phyloP scores from a whole-genome alignment of 2,797 vertebrate genomes.

The Bovichtus variegatus region DNA sequence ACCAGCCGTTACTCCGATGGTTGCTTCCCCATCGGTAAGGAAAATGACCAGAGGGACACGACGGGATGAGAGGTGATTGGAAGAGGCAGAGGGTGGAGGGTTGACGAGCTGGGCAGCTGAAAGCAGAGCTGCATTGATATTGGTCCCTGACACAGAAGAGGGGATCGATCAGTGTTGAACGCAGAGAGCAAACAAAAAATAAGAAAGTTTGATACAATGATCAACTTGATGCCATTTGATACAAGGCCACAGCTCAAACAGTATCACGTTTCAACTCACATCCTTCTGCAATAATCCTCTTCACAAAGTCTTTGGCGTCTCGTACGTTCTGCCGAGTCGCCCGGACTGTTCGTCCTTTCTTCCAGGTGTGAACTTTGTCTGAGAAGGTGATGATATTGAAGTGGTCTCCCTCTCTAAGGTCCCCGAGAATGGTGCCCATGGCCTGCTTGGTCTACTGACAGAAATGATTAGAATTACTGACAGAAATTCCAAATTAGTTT shows the following conservation, averaged over 20 bases:
- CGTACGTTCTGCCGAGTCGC: slow-evolving; percentile 86
- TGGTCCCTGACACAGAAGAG: slow-evolving; percentile 85
- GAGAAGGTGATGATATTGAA: slow-evolving; percentile 94
- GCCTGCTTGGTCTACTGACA: slow-evolving; percentile 89
- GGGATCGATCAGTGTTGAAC: neutral
- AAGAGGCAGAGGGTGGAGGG: slow-evolving; percentile 59
- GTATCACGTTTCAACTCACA: slow-evolving; percentile 79
- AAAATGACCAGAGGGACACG: slow-evolving; percentile 89
- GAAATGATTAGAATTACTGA: slow-evolving; percentile 24
- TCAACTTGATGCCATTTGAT: neutral
- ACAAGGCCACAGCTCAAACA: neutral
- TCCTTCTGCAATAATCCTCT: slow-evolving; percentile 86
- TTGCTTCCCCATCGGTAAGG: slow-evolving; percentile 90
- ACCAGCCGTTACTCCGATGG: slow-evolving; percentile 83
- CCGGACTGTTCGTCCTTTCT: slow-evolving; percentile 82
- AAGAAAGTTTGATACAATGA: neutral
- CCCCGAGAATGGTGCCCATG: slow-evolving; percentile 89
- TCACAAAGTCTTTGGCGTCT: slow-evolving; percentile 87
- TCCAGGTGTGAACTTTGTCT: slow-evolving; percentile 88
- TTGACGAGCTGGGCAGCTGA: slow-evolving; percentile 88
- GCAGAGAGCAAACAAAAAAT: neutral
- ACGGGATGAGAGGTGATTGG: slow-evolving; percentile 54
- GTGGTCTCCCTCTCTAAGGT: slow-evolving; percentile 87
- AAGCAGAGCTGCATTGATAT: slow-evolving; percentile 89
- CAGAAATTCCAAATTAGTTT: neutral